Percentiles rank a stretch among this genome's conserved stretches.
phyloP scores from a whole-genome alignment of 2,113 vertebrate species.

The Columbina picui region DNA sequence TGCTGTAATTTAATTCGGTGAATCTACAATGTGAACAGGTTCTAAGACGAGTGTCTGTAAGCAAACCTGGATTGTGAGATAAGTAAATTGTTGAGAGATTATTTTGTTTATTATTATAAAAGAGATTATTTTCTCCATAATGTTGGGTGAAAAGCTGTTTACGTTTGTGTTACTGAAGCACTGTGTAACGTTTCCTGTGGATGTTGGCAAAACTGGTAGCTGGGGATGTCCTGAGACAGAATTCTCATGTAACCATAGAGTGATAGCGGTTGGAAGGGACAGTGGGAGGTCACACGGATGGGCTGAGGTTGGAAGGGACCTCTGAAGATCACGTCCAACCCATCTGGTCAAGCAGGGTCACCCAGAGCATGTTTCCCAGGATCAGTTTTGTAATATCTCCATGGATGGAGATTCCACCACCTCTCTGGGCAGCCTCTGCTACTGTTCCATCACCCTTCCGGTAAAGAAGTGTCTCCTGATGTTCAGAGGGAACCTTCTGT shows the following conservation, averaged over 20 bases:
- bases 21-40: background rate
- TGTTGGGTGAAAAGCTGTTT: background rate
- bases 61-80: background rate
- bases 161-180: background rate
- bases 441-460: background rate
- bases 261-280: accelerated
- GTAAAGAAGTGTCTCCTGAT: background rate
- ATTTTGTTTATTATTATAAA: background rate
- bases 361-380: background rate
- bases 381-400: background rate
- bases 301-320: background rate
- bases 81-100: background rate
- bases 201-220: background rate
- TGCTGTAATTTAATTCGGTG: background rate
- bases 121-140: background rate
- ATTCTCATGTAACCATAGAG: background rate
- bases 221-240: background rate
- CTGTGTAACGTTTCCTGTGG: background rate
- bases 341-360: background rate
- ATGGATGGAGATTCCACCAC: background rate
- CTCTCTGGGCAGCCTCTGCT: background rate
- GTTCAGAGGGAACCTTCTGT: background rate
- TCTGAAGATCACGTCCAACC: background rate
- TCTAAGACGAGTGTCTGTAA: background rate
- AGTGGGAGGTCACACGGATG: background rate